Evolutionary conservation across 2,113 vertebrate species (phyloP), one percentile per base, ranked within the genome.

Genomic region (Rissa tridactyla): DNA sequence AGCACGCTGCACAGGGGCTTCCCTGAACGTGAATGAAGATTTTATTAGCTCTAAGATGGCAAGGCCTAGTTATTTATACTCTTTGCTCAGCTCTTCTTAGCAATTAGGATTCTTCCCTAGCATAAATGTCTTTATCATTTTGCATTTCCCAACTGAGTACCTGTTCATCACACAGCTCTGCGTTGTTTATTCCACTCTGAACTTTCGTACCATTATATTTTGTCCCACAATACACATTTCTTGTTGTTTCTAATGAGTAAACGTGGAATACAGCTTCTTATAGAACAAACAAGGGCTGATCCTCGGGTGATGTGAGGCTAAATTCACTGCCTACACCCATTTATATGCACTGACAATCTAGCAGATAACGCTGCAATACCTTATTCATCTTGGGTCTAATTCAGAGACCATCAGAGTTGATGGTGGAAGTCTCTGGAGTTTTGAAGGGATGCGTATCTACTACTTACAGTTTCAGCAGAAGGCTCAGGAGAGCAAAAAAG

Each of bases 71-170:
- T 82, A 10, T 19, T 16, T 44, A 65, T 16, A 2, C 49, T 55
- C 81, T 26, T 80, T 64, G 79, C 80, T 54, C 88, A 78, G 60
- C 58, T 51, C 15, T 40, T 47, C 68, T 12, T 2, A 6, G 76
- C 72, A 70, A 46, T 70, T 9, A 86, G 64, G 40, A 71, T 86
- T 75, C 58, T 34, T 77, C 76, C 47, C 58, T 12, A 51, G 86
- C 79, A 73, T n/a, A 21, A 58, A 21, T 10, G 38, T 30, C 80
- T 69, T 5, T 10, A n/a, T 64, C 60, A 26, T 30, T 38, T 10
- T 64, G 57, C 49, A 68, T 79, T 86, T 82, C 93, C 86, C 93
- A 78, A 8, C 52, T 70, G 92, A 49, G 72, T 54, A 69, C 79
- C 9, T 0, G 36, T 71, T 86, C 80, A 62, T 32, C 54, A 6